Evolutionary conservation across 92 coral and sea anemone species (phyloP).

Genomic region (Phymanthus crucifer): DNA sequence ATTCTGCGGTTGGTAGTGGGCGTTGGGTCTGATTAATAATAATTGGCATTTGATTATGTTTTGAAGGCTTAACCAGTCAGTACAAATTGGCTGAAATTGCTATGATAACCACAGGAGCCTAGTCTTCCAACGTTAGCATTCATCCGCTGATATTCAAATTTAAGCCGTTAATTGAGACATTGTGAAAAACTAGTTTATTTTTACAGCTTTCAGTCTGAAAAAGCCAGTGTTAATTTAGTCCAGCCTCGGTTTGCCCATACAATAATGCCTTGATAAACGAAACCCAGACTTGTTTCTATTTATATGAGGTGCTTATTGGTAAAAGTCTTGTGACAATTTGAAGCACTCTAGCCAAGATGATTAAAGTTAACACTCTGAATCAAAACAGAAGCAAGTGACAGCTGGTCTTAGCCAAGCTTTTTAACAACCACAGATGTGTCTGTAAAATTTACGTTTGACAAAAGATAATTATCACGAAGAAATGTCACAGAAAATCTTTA

Average conservation of each 20-base stretch:
- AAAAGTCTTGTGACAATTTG: neutral
- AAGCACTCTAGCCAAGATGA: conserved; percentile 8
- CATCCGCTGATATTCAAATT: conserved; percentile 10
- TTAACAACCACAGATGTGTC: conserved; percentile 29
- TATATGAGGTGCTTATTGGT: conserved; percentile 16
- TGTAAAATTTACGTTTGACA: neutral
- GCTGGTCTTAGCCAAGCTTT: conserved; percentile 29
- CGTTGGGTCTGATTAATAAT: conserved; percentile 27
- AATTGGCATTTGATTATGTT: conserved; percentile 25
- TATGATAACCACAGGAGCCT: conserved; percentile 9
- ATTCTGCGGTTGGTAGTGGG: conserved; percentile 18
- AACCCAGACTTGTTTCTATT: neutral
- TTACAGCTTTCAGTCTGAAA: neutral
- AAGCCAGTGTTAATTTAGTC: neutral
- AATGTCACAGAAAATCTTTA: neutral
- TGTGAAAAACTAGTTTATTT: neutral
- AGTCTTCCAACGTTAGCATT: neutral
- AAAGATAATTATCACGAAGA: conserved; percentile 4
- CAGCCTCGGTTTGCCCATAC: neutral
- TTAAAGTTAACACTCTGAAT: conserved; percentile 27
- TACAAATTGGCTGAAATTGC: conserved; percentile 34
- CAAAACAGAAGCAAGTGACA: conserved; percentile 38
- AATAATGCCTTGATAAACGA: neutral
- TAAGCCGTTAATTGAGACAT: conserved; percentile 28
- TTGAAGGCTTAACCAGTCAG: conserved; percentile 30